Percentiles rank a stretch among this genome's conserved stretches.
These are phyloP conservation scores for Empidonax traillii DNA, from an alignment of 2,113 vertebrate genomes.

Conservation along the genomic window DNA sequence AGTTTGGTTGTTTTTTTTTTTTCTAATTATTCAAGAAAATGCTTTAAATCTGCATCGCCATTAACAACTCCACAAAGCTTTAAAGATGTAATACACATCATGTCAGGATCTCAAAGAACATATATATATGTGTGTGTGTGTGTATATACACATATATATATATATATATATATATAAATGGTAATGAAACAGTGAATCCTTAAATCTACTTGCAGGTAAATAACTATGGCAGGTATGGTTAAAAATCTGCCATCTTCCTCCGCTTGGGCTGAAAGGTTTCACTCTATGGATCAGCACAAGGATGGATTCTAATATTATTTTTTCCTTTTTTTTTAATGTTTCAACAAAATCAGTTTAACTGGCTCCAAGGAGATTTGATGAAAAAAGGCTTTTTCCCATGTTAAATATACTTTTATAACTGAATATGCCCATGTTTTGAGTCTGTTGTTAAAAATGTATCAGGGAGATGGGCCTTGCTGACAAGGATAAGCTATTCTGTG, in stretches of 20 bases:
- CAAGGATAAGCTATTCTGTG: neutral
- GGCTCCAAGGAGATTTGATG: neutral
- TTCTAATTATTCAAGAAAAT: neutral
- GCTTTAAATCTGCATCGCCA: neutral
- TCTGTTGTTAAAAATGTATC: slow-evolving; percentile 11
- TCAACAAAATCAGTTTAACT: neutral
- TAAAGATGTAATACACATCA: neutral
- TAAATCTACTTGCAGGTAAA: neutral
- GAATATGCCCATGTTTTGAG: neutral
- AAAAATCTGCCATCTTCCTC: neutral
- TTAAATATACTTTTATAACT: neutral
- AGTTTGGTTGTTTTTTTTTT: neutral
- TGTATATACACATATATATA: neutral
- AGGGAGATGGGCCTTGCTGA: neutral
- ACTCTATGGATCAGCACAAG: neutral
- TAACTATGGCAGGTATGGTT: neutral
- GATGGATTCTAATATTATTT: neutral
- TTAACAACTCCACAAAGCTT: neutral
- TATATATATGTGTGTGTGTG: neutral
- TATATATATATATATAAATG: neutral
- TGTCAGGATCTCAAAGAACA: neutral
- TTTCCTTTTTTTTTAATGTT: neutral
- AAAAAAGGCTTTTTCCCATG: neutral
- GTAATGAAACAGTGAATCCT: neutral
- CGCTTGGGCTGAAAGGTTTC: neutral